phyloP scores from a whole-genome alignment of 2,797 vertebrate genomes.

The Pagetopsis macropterus region DNA sequence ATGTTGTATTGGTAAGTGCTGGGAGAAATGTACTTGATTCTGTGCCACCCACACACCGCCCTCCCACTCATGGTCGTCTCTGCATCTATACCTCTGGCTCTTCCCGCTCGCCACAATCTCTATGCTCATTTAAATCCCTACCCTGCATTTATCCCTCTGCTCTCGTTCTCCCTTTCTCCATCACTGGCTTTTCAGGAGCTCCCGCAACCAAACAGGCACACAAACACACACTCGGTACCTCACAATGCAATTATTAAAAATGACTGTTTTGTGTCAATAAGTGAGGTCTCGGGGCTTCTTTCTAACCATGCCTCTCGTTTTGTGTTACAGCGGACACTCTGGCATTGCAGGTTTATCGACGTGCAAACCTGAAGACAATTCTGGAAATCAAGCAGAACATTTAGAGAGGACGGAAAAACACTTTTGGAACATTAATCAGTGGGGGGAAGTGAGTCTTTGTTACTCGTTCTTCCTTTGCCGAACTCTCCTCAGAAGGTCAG shows the following conservation, averaged over 20 bases:
- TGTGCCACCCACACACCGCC: constrained; percentile 84
- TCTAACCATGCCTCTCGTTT: constrained; percentile 63
- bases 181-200: constrained; percentile 65
- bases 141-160: constrained; percentile 78
- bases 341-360: constrained; percentile 40
- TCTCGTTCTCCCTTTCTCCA: constrained; percentile 48
- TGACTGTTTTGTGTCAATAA: constrained; percentile 8
- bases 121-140: constrained; percentile 82
- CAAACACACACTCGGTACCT: constrained; percentile 34
- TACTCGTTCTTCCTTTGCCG: constrained; percentile 47
- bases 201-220: constrained; percentile 58
- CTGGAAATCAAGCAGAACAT: constrained; percentile 59
- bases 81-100: constrained; percentile 86
- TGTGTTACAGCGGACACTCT: constrained; percentile 74
- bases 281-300: constrained; percentile 15
- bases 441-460: constrained; percentile 56
- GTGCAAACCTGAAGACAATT: constrained; percentile 48
- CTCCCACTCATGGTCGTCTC: constrained; percentile 84
- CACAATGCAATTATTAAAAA: constrained; percentile 34
- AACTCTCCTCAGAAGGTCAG: constrained; percentile 75
- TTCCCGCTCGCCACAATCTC: constrained; percentile 81
- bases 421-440: constrained; percentile 56
- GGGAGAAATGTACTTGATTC: constrained; percentile 87
- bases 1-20: constrained; percentile 84
- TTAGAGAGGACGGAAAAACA: constrained; percentile 39